Conservation (phyloP, 1,140 invertebrate species). For the Rhopalosiphum padi region DNA sequence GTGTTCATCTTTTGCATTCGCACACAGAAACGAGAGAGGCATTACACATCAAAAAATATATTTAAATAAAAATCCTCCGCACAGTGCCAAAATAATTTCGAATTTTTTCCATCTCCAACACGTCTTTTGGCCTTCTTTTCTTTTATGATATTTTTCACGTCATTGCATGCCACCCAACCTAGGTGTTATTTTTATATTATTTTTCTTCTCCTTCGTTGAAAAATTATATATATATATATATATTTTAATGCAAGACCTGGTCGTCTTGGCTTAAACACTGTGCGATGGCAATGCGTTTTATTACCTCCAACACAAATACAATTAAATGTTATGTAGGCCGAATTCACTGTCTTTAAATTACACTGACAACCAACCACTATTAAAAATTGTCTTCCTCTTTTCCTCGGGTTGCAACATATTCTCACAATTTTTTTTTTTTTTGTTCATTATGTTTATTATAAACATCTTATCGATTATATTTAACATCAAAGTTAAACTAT, state of each 20-base stretch:
- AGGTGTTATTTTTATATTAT: slow-evolving; percentile 14
- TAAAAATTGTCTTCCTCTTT: not conserved
- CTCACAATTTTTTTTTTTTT: not conserved
- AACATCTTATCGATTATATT: not conserved
- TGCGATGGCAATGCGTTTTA: not conserved
- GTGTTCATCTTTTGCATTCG: not conserved
- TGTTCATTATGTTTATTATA: not conserved
- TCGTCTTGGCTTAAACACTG: not conserved
- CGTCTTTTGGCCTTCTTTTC: not conserved
- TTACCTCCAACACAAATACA: not conserved
- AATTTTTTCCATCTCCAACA: not conserved
- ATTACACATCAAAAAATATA: not conserved
- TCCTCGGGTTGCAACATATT: not conserved
- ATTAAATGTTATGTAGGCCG: not conserved
- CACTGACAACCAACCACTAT: not conserved
- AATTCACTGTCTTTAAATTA: not conserved
- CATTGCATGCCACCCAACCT: not conserved
- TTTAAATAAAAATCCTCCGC: not conserved
- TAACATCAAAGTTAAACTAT: not conserved
- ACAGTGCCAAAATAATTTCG: not conserved
- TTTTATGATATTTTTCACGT: not conserved
- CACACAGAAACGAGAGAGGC: not conserved
- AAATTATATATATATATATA: not conserved
- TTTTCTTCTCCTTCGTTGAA: not conserved
- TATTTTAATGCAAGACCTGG: not conserved